Conservation (phyloP, 1,140 invertebrate genomes). For the Reticulitermes speratus region DNA sequence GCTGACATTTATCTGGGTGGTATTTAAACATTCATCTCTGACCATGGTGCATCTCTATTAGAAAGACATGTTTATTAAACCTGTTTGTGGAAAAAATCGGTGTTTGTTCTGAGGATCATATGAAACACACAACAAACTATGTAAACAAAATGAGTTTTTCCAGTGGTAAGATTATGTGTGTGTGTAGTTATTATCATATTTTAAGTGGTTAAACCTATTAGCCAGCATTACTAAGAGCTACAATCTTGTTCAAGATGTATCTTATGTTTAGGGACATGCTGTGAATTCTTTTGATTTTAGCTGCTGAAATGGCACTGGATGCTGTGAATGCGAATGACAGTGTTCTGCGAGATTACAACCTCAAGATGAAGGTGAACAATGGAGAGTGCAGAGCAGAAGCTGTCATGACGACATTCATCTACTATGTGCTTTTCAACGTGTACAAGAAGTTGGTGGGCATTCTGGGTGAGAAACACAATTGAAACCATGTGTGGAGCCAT, state of each 20-base stretch:
- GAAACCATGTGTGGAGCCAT: slow-evolving; percentile 20
- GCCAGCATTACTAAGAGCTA: background rate
- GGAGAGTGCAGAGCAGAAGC: slow-evolving; percentile 73
- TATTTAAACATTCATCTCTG: too few relatives aligned
- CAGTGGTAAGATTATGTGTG: too few relatives aligned
- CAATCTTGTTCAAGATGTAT: background rate
- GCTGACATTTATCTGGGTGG: too few relatives aligned
- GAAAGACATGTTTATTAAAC: too few relatives aligned
- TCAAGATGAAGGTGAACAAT: slow-evolving; percentile 61
- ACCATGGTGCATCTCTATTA: too few relatives aligned
- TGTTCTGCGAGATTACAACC: slow-evolving; percentile 62
- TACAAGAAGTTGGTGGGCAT: slow-evolving; percentile 65
- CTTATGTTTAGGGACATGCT: too few relatives aligned
- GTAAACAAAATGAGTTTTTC: too few relatives aligned
- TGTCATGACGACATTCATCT: slow-evolving; percentile 78
- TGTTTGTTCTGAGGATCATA: too few relatives aligned
- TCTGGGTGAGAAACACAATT: slow-evolving; percentile 52
- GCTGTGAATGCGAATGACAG: slow-evolving; percentile 63
- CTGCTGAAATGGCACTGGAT: slow-evolving; percentile 62
- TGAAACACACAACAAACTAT: too few relatives aligned
- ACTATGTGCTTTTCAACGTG: slow-evolving; percentile 60
- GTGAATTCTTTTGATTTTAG: slow-evolving; percentile 39
- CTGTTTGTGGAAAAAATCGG: too few relatives aligned
- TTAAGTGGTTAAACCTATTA: background rate
- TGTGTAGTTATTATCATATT: background rate